These are phyloP conservation scores for Colletes gigas DNA, from an alignment of 1,140 invertebrate species.

Conservation along the genomic window DNA sequence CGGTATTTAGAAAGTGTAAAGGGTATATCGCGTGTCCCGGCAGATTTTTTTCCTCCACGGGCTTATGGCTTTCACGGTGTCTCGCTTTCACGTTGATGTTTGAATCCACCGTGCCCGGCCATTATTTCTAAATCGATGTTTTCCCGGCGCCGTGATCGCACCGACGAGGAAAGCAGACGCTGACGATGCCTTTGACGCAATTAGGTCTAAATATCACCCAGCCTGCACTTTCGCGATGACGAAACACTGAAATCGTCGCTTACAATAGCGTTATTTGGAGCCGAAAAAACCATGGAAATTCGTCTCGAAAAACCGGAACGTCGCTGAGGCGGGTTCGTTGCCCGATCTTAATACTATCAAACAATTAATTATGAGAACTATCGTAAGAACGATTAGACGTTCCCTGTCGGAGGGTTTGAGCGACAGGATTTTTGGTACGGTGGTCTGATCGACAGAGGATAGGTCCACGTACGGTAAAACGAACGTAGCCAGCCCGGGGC, in stretches of 20 bases:
- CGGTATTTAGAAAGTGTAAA: constrained; percentile 30
- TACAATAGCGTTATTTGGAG: too few species aligned
- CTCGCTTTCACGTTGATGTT: constrained; percentile 7
- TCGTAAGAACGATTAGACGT: neutral
- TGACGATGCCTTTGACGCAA: neutral
- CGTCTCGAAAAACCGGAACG: too few species aligned
- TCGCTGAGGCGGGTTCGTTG: neutral
- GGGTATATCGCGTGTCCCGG: constrained; percentile 9
- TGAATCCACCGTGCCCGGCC: neutral
- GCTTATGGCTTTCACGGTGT: neutral
- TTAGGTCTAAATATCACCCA: too few species aligned
- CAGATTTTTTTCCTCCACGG: neutral
- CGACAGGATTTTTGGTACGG: neutral
- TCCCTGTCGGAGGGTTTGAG: neutral
- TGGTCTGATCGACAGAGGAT: neutral
- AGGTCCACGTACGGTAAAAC: constrained; percentile 39
- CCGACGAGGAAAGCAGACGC: neutral
- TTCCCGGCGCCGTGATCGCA: neutral
- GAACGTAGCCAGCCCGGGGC: constrained; percentile 48
- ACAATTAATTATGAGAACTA: neutral
- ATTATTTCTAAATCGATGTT: neutral
- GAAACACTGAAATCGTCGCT: too few species aligned
- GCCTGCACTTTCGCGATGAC: too few species aligned
- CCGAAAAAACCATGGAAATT: too few species aligned
- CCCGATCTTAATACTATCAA: neutral